Conservation (phyloP, 2,113 vertebrate species). For the Thunnus thynnus region DNA sequence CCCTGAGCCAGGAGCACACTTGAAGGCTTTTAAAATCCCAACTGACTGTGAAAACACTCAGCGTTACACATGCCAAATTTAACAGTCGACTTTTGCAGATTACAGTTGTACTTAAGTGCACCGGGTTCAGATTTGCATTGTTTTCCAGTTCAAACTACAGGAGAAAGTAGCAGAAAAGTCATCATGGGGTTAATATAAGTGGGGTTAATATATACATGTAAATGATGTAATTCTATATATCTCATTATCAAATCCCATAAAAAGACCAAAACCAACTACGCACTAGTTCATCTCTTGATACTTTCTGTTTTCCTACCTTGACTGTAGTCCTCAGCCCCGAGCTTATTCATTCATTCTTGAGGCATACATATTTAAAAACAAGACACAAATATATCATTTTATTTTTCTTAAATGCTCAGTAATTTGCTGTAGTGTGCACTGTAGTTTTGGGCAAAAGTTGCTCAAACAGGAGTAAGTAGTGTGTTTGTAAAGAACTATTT, state of each 20-base stretch:
- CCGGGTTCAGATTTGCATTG: conserved; percentile 25
- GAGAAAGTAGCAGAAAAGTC: not conserved
- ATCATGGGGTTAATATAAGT: not conserved
- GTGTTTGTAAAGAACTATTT: not conserved
- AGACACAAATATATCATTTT: too few relatives aligned
- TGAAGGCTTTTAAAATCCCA: conserved; percentile 45
- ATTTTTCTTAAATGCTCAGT: not conserved
- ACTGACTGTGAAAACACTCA: conserved; percentile 50
- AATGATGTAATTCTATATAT: too few relatives aligned
- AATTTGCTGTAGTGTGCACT: not conserved
- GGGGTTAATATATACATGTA: too few relatives aligned
- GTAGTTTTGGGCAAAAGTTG: not conserved
- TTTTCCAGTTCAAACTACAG: conserved; percentile 7
- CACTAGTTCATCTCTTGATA: too few relatives aligned
- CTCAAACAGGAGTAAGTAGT: not conserved
- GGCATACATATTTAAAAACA: too few relatives aligned
- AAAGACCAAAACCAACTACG: too few relatives aligned
- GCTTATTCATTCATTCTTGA: too few relatives aligned
- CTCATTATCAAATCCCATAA: too few relatives aligned
- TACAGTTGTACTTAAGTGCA: conserved; percentile 6
- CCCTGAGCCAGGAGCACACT: conserved; percentile 45
- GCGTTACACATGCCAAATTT: conserved; percentile 23
- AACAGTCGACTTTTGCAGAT: conserved; percentile 25
- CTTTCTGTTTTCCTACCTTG: too few relatives aligned
- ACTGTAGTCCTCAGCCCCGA: too few relatives aligned